Evolutionary conservation across 2,113 vertebrate genomes (phyloP), one percentile per base, ranked within the genome.

Genomic region (Apus apus): DNA sequence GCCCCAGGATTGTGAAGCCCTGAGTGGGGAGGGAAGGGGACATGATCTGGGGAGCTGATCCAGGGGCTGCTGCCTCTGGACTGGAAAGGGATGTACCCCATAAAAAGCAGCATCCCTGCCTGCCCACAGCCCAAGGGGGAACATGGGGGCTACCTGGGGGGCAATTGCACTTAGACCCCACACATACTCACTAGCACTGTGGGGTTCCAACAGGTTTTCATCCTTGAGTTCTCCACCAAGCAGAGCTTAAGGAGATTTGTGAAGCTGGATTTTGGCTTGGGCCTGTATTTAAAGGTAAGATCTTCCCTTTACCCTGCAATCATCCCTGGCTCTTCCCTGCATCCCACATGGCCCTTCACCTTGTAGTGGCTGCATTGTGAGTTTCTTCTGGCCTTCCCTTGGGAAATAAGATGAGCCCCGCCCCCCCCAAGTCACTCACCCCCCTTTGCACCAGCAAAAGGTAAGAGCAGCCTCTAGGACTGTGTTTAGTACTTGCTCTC

Each of bases 321-420:
- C 48, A 14, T 4, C n/a, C 21, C 34, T 0, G 2, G 23, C 17
- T 9, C 30, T 72, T n/a, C 43, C 82, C 57, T 18, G 20, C 8
- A 2, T 9, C 64, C 57, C 36, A 0, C 3, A 0, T 2, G 21
- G 6, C 10, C 38, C 45, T 40, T 12, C 40, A 26, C 10, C 62
- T 2, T 45, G 1, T 2, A 21, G 15, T 16, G 5, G 32, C 80
- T 0, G 0, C 9, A 36, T 1, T 7, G 0, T 12, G 72, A 78
- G 21, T 6, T 79, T 48, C 22, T 20, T 53, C 66, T 43, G 56
- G 32, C 15, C 25, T 51, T 54, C 51, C 17, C 65, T 34, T 7
- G 27, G 66, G 45, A 5, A 73, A 11, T 2, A 20, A 27, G 26
- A 64, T 38, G 22, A 30, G 10, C 2, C 34, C 15, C 8, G 34